Evolutionary conservation across 2,888 invertebrate genomes (phyloP).

Genomic region (Abscondita cerata): DNA sequence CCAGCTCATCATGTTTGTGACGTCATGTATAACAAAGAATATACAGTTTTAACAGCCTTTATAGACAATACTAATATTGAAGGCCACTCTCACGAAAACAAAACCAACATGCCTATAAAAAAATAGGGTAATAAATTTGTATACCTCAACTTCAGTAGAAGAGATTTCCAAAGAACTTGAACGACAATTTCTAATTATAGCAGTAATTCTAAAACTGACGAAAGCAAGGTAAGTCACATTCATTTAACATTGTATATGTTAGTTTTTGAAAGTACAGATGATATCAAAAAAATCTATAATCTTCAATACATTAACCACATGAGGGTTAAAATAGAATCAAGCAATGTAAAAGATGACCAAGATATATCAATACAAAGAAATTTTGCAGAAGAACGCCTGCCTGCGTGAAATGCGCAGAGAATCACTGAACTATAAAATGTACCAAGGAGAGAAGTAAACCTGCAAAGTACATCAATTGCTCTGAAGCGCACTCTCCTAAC

Average conservation of each 20-base stretch:
- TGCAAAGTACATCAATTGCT: slow-evolving; percentile 15
- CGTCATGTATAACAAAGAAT: too few relatives aligned
- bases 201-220: slow-evolving; percentile 10
- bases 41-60: too few relatives aligned
- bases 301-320: not conserved
- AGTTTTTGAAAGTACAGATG: not conserved
- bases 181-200: not conserved
- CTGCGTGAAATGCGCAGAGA: not conserved
- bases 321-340: not conserved
- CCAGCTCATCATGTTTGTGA: too few relatives aligned
- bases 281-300: not conserved
- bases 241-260: not conserved
- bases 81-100: too few relatives aligned
- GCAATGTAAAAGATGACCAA: not conserved
- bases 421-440: not conserved
- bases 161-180: not conserved
- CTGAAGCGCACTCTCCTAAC: slow-evolving; percentile 11
- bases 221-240: not conserved
- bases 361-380: not conserved
- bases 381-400: too few relatives aligned
- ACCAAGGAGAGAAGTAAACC: slow-evolving; percentile 12
- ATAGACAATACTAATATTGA: too few relatives aligned
- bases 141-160: not conserved
- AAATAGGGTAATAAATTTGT: not conserved
- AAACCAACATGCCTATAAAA: too few relatives aligned